phyloP scores from a whole-genome alignment of 37 sponge, comb jelly and placozoan genomes.

The Ianthella basta region DNA sequence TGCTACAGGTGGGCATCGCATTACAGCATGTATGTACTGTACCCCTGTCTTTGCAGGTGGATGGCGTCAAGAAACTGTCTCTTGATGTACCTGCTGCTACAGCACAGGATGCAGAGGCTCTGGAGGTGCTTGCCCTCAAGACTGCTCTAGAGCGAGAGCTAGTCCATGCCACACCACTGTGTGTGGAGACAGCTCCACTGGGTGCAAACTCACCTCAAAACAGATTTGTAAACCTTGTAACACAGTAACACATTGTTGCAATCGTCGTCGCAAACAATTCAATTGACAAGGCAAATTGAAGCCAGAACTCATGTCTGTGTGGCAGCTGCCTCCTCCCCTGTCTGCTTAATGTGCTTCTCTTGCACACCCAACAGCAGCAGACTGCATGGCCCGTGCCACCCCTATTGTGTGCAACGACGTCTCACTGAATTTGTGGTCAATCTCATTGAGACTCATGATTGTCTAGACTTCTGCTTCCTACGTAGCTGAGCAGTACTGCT shows the following conservation, averaged over 20 bases:
- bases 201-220: no score
- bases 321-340: conserved; percentile 63
- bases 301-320: conserved; percentile 4
- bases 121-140: neutral
- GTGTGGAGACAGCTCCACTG: neutral
- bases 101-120: neutral
- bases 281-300: neutral
- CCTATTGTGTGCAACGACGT: conserved; percentile 85
- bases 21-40: no score
- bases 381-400: conserved; percentile 80
- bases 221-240: conserved; percentile 11
- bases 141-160: neutral
- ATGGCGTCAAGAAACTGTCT: neutral
- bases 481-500: no score
- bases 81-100: neutral
- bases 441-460: no score
- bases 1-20: no score
- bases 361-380: conserved; percentile 81
- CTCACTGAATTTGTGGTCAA: conserved; percentile 87
- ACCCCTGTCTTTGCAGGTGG: neutral
- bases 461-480: no score
- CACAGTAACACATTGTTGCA: neutral
- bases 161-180: neutral
- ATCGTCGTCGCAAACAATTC: conserved; percentile 13
- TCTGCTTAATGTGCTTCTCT: conserved; percentile 80